These are phyloP conservation scores for Nymphalis io DNA, from an alignment of 1,140 invertebrate species.

Conservation along the genomic window DNA sequence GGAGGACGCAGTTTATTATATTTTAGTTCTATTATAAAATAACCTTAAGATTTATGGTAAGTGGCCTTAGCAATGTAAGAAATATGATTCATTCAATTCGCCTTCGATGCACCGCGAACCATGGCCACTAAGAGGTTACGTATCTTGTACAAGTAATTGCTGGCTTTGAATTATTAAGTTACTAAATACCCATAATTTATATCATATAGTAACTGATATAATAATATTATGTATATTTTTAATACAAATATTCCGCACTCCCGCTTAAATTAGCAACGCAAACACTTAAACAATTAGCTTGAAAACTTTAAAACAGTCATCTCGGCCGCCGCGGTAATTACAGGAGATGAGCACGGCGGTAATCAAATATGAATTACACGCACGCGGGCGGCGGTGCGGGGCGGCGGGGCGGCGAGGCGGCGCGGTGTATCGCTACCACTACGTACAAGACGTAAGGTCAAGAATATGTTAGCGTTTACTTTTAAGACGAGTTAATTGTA, in stretches of 20 bases:
- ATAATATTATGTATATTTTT: background rate
- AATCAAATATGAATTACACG: constrained; percentile 14
- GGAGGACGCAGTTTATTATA: background rate
- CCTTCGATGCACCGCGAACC: too few species aligned
- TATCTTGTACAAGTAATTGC: too few species aligned
- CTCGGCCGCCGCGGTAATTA: background rate
- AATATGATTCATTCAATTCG: too few species aligned
- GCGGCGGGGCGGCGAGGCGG: background rate
- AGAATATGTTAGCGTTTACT: background rate
- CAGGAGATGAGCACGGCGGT: background rate
- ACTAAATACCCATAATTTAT: too few species aligned
- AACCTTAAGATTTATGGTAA: too few species aligned
- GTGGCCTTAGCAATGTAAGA: too few species aligned
- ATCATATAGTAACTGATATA: background rate
- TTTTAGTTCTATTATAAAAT: background rate
- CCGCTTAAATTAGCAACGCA: background rate
- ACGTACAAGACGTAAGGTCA: background rate
- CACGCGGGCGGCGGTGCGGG: too few species aligned
- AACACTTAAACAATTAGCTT: background rate
- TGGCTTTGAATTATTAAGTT: too few species aligned
- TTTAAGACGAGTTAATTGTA: too few species aligned
- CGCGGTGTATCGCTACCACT: background rate
- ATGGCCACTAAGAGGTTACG: too few species aligned
- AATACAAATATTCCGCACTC: background rate
- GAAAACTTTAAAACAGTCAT: constrained; percentile 14